A percentile compares a stretch with the other conserved stretches of the same genome.
Evolutionary conservation across 2,113 vertebrate genomes (phyloP).

Genomic region (Oreochromis tanganicae): DNA sequence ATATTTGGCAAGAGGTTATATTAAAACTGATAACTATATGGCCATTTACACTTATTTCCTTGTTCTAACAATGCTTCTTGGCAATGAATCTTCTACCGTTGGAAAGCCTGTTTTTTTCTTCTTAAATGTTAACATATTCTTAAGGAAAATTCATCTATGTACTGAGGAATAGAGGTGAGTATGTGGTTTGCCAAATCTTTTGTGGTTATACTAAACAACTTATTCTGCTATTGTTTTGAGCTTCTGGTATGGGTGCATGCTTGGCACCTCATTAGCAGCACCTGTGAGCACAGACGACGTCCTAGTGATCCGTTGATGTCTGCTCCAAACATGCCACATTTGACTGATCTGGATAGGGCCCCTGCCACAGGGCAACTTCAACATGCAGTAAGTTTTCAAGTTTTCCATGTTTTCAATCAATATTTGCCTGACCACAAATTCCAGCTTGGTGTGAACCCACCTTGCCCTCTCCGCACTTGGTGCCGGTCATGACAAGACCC

Average conservation of each 20-base stretch:
- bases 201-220: neutral
- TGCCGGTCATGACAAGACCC: constrained; percentile 86
- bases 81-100: neutral
- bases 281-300: neutral
- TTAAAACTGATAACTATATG: neutral
- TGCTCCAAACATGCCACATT: neutral
- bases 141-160: neutral
- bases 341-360: neutral
- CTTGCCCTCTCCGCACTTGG: constrained; percentile 88
- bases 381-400: neutral
- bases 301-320: neutral
- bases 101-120: neutral
- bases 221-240: neutral
- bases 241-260: neutral
- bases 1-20: neutral
- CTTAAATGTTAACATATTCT: neutral
- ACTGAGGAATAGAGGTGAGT: neutral
- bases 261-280: neutral
- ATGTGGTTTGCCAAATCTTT: neutral
- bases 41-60: neutral
- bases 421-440: neutral
- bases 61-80: neutral
- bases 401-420: neutral
- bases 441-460: constrained; percentile 55
- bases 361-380: neutral